Evolutionary conservation across 2,797 vertebrate genomes (phyloP).

Genomic region (Myiothlypis coronata): DNA sequence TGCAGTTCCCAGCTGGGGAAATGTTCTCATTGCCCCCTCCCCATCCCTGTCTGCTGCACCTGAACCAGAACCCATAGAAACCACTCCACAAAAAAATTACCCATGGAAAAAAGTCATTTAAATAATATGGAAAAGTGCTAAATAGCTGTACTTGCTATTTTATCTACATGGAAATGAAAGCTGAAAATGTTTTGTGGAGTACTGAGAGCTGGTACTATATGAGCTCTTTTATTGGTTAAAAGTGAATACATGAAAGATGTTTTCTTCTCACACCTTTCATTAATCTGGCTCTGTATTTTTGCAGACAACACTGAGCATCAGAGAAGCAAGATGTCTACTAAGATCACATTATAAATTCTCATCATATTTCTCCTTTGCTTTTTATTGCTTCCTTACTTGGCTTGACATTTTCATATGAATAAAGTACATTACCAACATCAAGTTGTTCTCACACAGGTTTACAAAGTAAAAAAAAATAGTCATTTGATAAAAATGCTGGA

Average conservation of each 20-base stretch:
- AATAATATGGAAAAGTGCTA: background rate
- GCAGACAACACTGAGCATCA: constrained; percentile 27
- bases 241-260: background rate
- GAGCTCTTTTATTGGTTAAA: constrained; percentile 22
- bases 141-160: background rate
- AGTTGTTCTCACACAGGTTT: constrained; percentile 31
- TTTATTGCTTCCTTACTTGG: constrained; percentile 49
- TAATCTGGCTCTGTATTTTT: constrained; percentile 27
- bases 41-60: rapidly evolving
- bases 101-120: background rate
- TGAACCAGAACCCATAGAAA: background rate
- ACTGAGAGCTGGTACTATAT: background rate
- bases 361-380: constrained; percentile 43
- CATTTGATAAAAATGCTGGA: constrained; percentile 19
- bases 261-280: constrained; percentile 4
- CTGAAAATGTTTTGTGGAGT: background rate
- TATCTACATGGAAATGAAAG: background rate
- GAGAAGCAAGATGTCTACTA: constrained; percentile 25
- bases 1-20: background rate
- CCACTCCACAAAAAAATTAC: background rate
- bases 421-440: constrained; percentile 26
- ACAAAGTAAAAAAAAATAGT: background rate
- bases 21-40: rapidly evolving
- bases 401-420: constrained; percentile 63
- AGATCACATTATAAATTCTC: constrained; percentile 54